Conservation (phyloP, 1,140 invertebrate genomes). For the Bombus breviceps region DNA sequence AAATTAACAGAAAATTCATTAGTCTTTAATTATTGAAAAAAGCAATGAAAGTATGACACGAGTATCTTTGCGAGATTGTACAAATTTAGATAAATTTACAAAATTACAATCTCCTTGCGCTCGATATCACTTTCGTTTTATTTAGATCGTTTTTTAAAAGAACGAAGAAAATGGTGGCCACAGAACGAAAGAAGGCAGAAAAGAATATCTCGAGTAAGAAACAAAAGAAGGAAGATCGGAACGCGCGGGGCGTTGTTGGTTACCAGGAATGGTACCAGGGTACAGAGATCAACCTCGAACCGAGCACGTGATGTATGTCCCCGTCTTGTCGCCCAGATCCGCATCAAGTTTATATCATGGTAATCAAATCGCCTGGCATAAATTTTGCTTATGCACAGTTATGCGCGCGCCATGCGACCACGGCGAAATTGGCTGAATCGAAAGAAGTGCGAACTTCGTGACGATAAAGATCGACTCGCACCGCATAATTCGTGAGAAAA, state of each 20-base stretch:
- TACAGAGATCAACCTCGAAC: conserved; percentile 57
- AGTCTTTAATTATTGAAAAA: too few species aligned
- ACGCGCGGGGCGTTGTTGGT: conserved; percentile 50
- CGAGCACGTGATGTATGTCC: conserved; percentile 81
- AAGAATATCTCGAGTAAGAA: not conserved
- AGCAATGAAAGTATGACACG: too few species aligned
- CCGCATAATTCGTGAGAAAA: not conserved
- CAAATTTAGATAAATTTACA: too few species aligned
- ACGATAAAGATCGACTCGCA: conserved; percentile 40
- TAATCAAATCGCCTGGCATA: conserved; percentile 82
- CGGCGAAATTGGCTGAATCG: conserved; percentile 66
- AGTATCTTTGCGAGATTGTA: too few species aligned
- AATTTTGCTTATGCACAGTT: conserved; percentile 80
- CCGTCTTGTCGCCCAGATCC: conserved; percentile 78
- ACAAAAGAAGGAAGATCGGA: conserved; percentile 38
- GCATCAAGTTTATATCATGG: conserved; percentile 81
- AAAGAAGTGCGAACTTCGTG: conserved; percentile 46
- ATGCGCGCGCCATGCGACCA: conserved; percentile 64
- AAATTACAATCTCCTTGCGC: too few species aligned
- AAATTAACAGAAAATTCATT: too few species aligned
- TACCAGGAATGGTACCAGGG: conserved; percentile 70
- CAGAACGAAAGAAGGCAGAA: not conserved
- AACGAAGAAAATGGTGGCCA: not conserved
- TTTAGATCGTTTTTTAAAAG: not conserved
- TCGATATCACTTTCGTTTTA: not conserved